Conservation (phyloP, 2,797 vertebrate genomes). For the Petrocephalus sullivani region DNA sequence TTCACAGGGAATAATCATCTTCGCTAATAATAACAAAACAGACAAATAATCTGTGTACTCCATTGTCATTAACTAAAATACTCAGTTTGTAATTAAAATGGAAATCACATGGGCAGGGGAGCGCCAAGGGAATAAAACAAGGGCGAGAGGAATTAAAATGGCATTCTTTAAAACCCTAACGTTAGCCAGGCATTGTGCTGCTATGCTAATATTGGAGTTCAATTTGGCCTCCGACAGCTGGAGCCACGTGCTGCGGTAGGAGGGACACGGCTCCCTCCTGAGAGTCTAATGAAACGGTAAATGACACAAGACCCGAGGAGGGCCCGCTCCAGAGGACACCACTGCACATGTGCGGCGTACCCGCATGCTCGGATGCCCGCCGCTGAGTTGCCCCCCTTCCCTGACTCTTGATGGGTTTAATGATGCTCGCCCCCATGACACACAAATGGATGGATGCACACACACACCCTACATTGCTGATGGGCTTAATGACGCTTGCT, state of each 20-base stretch:
- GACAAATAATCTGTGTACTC: slow-evolving; percentile 18
- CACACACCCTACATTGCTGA: too few relatives aligned
- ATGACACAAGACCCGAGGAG: slow-evolving; percentile 43
- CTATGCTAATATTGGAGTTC: slow-evolving; percentile 40
- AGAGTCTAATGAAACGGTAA: slow-evolving; percentile 62
- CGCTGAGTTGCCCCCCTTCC: slow-evolving; percentile 29
- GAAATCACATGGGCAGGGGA: slow-evolving; percentile 9
- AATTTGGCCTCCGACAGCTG: slow-evolving; percentile 8
- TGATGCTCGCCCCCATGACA: slow-evolving; percentile 21
- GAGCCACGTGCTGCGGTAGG: slow-evolving; percentile 32
- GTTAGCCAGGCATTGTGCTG: slow-evolving; percentile 18
- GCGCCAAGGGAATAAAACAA: not conserved
- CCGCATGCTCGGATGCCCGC: not conserved
- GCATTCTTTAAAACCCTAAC: slow-evolving; percentile 12
- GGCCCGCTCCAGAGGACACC: slow-evolving; percentile 37
- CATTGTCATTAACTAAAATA: slow-evolving; percentile 34
- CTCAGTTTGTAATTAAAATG: slow-evolving; percentile 20
- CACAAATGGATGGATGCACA: not conserved
- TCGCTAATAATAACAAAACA: slow-evolving; percentile 30
- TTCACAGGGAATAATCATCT: slow-evolving; percentile 27
- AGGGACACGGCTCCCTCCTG: slow-evolving; percentile 47
- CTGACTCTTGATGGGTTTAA: slow-evolving; percentile 53
- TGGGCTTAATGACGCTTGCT: not conserved
- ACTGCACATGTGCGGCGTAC: slow-evolving; percentile 23
- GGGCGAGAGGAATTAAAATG: not conserved